Percentiles rank a stretch among this genome's conserved stretches.
Conservation (phyloP, 37 sponge, comb jelly and placozoan genomes). For the Halichondria panicea region DNA sequence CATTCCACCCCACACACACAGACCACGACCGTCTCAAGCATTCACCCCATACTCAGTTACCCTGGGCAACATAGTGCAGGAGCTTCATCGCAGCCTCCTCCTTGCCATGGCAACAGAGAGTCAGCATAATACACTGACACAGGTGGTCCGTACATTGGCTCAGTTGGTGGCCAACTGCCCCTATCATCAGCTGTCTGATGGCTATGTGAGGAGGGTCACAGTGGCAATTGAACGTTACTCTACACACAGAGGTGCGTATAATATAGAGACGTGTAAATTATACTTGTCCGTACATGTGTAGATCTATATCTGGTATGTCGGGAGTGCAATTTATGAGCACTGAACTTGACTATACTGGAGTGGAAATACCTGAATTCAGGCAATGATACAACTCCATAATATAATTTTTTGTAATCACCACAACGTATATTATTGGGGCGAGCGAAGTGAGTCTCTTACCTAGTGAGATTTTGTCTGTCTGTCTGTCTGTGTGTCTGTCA, state of each 20-base stretch:
- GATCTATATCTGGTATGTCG: no score
- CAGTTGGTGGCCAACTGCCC: slow-evolving; percentile 51
- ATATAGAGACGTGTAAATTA: neutral
- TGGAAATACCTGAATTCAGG: no score
- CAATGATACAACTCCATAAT: no score
- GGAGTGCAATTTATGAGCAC: no score
- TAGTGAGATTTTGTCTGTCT: no score
- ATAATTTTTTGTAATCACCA: no score
- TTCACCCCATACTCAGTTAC: slow-evolving; percentile 53
- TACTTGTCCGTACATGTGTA: neutral
- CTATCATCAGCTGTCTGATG: slow-evolving; percentile 60
- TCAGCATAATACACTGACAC: slow-evolving; percentile 32
- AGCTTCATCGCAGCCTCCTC: slow-evolving; percentile 56
- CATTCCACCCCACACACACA: no score
- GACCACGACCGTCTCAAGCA: slow-evolving; percentile 9
- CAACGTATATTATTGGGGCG: no score
- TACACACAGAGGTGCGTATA: slow-evolving; percentile 29
- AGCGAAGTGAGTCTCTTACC: no score
- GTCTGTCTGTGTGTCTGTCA: no score
- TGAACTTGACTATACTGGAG: no score
- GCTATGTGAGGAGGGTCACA: slow-evolving; percentile 34
- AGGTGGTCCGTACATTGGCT: slow-evolving; percentile 42
- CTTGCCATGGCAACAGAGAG: slow-evolving; percentile 51
- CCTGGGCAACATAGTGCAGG: slow-evolving; percentile 63
- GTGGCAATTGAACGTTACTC: slow-evolving; percentile 20